Base-by-base conservation (phyloP, 2,888 invertebrate genomes). In the Drosophila maculinotata region DNA sequence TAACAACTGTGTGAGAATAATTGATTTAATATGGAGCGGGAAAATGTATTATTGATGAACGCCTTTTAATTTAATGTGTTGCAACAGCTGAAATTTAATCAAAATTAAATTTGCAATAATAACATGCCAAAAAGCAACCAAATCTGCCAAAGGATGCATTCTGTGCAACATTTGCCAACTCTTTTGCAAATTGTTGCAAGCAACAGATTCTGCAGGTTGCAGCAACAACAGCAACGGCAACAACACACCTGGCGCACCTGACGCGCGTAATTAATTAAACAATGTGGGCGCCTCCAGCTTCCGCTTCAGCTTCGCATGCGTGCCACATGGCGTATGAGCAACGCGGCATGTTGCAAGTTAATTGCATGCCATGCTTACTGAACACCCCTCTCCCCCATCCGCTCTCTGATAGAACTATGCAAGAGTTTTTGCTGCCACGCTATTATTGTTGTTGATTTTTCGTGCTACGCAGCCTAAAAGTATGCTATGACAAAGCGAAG, bases 221-320 rank as follows among this genome's bases (percentile, higher is more conserved):
- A 10, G n/a, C 35, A 33, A 9, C 20, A 33, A 10, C n/a, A 14
- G 20, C 33, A 14, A 9, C 35, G 38, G 15, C 41, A 30, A 23
- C 39, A 41, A 31, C 45, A 39, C 39, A 51, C 38, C 60, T 44
- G 54, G 28, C 44, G 42, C 58, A 71, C 60, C 67, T 67, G 68
- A 60, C 48, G 74, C 70, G 63, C 64, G 67, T 76, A 76, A 79
- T 79, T 79, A 79, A 79, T 79, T 79, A 71, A 69, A 68, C 60
- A 74, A 73, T 69, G 70, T 48, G 73, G 68, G 62, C 42, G 47
- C 42, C 26, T 20, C 14, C 14, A 15, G 57, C 31, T 14, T 10
- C 20, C n/a, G n/a, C n/a, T n/a, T n/a, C n/a, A n/a, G n/a, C 36
- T 39, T 41, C 17, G n/a, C 12, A 53, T 54, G 42, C 49, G 30